A percentile compares a stretch with the other conserved stretches of the same genome.
Conservation (phyloP, 2,113 vertebrate species). For the Rafetus swinhoei region DNA sequence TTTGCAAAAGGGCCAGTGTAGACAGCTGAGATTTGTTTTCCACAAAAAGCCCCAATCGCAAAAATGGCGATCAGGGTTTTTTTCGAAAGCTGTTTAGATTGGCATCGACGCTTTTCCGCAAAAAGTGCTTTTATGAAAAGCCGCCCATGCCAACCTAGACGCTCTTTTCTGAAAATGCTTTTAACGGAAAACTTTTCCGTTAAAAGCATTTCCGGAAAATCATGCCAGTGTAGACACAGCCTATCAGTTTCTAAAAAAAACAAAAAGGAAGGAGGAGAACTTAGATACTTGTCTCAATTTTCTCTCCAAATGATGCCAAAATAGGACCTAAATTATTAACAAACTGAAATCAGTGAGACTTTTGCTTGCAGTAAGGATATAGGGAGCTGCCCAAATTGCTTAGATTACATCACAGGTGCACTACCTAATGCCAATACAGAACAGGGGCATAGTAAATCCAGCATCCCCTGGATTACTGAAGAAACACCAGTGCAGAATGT, state of each 20-base stretch:
- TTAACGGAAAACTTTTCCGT: too few species aligned
- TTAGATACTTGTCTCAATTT: background rate
- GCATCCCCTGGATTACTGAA: background rate
- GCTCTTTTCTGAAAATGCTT: too few species aligned
- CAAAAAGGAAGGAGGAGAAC: constrained; percentile 17
- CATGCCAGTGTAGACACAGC: too few species aligned
- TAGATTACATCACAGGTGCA: background rate
- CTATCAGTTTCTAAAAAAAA: constrained; percentile 19
- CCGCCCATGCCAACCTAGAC: too few species aligned
- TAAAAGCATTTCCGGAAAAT: too few species aligned
- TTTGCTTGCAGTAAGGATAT: background rate
- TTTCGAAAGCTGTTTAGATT: too few species aligned
- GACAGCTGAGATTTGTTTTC: too few species aligned
- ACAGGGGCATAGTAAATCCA: background rate
- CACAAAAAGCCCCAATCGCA: too few species aligned
- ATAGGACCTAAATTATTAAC: background rate
- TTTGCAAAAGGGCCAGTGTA: too few species aligned
- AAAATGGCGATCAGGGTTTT: too few species aligned
- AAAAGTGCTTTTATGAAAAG: too few species aligned
- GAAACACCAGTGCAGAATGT: accelerated
- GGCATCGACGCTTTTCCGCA: too few species aligned
- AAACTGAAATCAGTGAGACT: background rate
- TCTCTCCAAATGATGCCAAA: background rate
- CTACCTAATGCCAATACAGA: background rate
- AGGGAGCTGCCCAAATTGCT: background rate